phyloP scores from a whole-genome alignment of 2,888 invertebrate species.

The Agelastica alni region DNA sequence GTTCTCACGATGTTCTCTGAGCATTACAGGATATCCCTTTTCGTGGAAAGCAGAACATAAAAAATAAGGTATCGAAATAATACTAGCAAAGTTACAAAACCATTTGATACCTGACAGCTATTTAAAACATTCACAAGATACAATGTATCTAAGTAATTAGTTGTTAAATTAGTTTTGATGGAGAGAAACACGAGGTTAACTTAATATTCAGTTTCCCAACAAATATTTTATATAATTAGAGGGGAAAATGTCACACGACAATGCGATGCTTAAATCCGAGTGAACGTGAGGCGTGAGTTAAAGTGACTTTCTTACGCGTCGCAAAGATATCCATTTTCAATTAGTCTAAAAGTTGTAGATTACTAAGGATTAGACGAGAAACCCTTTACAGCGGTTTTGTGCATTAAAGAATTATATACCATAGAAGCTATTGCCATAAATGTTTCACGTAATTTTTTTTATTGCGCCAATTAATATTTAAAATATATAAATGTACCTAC shows the following conservation, averaged over 20 bases:
- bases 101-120: too few species aligned
- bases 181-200: not conserved
- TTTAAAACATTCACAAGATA: not conserved
- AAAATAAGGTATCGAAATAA: too few species aligned
- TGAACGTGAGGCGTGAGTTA: not conserved
- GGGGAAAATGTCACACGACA: not conserved
- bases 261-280: not conserved
- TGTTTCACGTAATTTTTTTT: not conserved
- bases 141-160: not conserved
- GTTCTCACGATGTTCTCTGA: too few species aligned
- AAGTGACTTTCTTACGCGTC: not conserved
- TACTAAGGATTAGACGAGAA: not conserved
- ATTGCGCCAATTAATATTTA: too few species aligned
- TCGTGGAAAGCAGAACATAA: too few species aligned
- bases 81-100: too few species aligned
- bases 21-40: too few species aligned
- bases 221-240: not conserved
- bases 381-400: not conserved
- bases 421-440: not conserved
- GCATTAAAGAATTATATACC: not conserved
- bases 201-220: not conserved
- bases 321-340: slow-evolving; percentile 1
- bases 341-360: slow-evolving; percentile 1
- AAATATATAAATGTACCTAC: too few species aligned
- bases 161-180: not conserved